A percentile compares a stretch with the other conserved stretches of the same genome.
phyloP scores from a whole-genome alignment of 2,113 vertebrate species.

The Steatornis caripensis region DNA sequence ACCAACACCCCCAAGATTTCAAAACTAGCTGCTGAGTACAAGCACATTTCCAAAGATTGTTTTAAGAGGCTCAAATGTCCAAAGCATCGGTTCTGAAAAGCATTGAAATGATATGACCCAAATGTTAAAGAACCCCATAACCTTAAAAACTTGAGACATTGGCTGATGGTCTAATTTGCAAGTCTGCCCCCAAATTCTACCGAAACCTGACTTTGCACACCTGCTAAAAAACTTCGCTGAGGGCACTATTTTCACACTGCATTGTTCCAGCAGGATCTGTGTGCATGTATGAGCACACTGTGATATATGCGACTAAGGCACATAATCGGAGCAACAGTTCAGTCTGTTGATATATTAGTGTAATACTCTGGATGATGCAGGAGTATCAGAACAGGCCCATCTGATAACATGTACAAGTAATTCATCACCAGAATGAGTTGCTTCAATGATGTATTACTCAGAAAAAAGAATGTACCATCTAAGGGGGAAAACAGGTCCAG shows the following conservation, averaged over 20 bases:
- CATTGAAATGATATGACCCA: too few relatives aligned
- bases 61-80: background rate
- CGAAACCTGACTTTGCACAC: background rate
- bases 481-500: background rate
- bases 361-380: slow-evolving; percentile 46
- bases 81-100: background rate
- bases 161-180: background rate
- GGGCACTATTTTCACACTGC: background rate
- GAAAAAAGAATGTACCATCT: background rate
- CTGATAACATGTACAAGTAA: slow-evolving; percentile 7
- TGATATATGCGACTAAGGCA: background rate
- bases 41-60: background rate
- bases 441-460: slow-evolving; percentile 9
- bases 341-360: slow-evolving; percentile 20
- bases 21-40: background rate
- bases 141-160: background rate
- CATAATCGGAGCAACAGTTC: slow-evolving; percentile 1
- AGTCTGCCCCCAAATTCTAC: background rate
- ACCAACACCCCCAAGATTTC: background rate
- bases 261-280: background rate
- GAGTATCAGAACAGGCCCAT: slow-evolving; percentile 42
- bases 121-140: background rate
- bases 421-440: slow-evolving; percentile 22
- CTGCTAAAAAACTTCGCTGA: background rate
- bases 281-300: background rate